Evolutionary conservation across 2,888 invertebrate species (phyloP).

Genomic region (Diadromus collaris): DNA sequence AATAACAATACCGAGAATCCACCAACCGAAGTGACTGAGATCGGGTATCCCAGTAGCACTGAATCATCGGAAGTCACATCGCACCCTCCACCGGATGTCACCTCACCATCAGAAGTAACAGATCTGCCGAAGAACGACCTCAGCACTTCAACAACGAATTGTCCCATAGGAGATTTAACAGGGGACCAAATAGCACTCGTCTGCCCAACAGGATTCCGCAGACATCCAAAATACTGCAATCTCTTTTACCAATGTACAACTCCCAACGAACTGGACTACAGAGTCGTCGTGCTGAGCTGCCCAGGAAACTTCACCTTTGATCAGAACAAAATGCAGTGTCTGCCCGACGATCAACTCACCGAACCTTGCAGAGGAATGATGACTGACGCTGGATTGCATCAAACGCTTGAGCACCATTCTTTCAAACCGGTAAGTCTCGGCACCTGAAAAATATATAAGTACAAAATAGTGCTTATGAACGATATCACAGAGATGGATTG

Average conservation of each 20-base stretch:
- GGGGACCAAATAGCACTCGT: conserved; percentile 86
- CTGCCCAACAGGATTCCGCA: conserved; percentile 90
- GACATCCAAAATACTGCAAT: conserved; percentile 90
- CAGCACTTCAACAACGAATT: conserved; percentile 33
- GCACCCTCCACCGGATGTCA: background rate
- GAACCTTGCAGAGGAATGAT: conserved; percentile 83
- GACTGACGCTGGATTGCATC: conserved; percentile 81
- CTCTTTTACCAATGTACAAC: conserved; percentile 90
- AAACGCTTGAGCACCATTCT: conserved; percentile 80
- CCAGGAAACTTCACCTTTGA: conserved; percentile 89
- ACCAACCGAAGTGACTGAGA: background rate
- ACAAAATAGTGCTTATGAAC: background rate
- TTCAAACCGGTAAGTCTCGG: conserved; percentile 83
- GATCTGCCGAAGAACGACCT: background rate
- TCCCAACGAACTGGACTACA: conserved; percentile 84
- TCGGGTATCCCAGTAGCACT: background rate
- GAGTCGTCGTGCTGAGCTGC: conserved; percentile 86
- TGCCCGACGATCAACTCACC: conserved; percentile 82
- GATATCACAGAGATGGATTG: background rate
- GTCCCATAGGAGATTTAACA: conserved; percentile 79
- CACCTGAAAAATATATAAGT: background rate
- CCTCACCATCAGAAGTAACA: background rate
- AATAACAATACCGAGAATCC: too few species aligned
- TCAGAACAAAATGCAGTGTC: conserved; percentile 85
- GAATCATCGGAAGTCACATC: background rate